Evolutionary conservation across 1,140 invertebrate species (phyloP).

Genomic region (Cataglyphis hispanica): DNA sequence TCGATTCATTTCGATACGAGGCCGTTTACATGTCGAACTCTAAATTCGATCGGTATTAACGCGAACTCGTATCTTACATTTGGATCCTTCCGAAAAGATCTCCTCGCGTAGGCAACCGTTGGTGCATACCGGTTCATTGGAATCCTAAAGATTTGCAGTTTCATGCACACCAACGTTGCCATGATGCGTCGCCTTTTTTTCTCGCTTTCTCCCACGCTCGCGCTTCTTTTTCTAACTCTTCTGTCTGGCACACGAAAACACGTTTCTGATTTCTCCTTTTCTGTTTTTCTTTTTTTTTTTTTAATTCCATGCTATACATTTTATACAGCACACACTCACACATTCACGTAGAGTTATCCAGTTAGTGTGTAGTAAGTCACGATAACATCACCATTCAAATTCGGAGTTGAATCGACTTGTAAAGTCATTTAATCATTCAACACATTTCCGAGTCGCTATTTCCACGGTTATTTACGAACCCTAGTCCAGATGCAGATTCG

Average conservation of each 20-base stretch:
- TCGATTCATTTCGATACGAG: slow-evolving; percentile 1
- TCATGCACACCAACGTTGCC: slow-evolving; percentile 72
- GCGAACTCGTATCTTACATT: slow-evolving; percentile 44
- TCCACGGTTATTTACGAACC: not conserved
- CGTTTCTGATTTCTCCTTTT: slow-evolving; percentile 28
- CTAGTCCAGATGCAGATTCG: not conserved
- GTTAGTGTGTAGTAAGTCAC: not conserved
- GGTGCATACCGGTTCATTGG: slow-evolving; percentile 69
- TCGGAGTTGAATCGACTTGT: slow-evolving; percentile 33
- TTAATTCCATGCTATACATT: slow-evolving; percentile 51
- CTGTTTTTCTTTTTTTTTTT: not conserved
- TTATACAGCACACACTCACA: slow-evolving; percentile 20
- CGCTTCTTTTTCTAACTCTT: slow-evolving; percentile 49
- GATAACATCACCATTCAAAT: slow-evolving; percentile 28
- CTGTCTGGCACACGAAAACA: slow-evolving; percentile 46
- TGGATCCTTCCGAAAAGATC: not conserved
- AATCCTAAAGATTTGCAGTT: slow-evolving; percentile 78
- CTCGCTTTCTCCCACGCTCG: slow-evolving; percentile 38
- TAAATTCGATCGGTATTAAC: slow-evolving; percentile 14
- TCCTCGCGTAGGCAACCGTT: not conserved
- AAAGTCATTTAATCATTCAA: slow-evolving; percentile 44
- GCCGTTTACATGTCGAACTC: slow-evolving; percentile 13
- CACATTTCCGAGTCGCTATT: not conserved
- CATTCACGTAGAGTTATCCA: not conserved
- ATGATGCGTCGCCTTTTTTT: slow-evolving; percentile 65